Evolutionary conservation across 2,797 vertebrate species (phyloP), one percentile per base, ranked within the genome.

Genomic region (Neopelma chrysocephalum): DNA sequence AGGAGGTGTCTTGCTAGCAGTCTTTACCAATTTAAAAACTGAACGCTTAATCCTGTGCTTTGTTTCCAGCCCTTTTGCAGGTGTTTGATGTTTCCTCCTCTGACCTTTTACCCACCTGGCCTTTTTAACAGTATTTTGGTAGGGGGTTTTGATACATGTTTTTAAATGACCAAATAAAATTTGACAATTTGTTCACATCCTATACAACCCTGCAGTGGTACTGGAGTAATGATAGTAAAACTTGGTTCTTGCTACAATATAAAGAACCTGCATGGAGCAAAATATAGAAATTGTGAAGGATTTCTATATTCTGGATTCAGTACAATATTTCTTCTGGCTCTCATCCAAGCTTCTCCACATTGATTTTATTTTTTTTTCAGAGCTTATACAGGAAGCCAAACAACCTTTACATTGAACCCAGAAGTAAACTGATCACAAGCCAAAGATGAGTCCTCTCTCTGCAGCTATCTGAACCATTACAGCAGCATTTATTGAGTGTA

Each of bases 341-440:
- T 75, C 72, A 83, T 51, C 87, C 90, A 92, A 92, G 68, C 29
- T 78, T 69, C 60, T 77, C 54, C 66, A 83, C 53, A 96, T 76
- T 47, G 87, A 94, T 96, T 87, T 94, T 64, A 66, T 87, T 68
- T 89, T 43, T 91, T 77, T 50, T 38, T 34, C 75, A 54, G 56
- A 56, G 82, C 27, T 94, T 82, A 47, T 26, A 82, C 58, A 91
- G 53, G 83, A 95, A 94, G 83, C 81, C 88, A 94, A 95, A 92
- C 77, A 94, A 91, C 72, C 85, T 90, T 91, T 95, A 64, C 77
- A 71, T 56, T 94, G 85, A 95, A 92, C 90, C 31, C 64, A 92
- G 42, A 92, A 90, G 68, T 93, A 95, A 94, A 91, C 82, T 88
- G 84, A 93, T 94, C 89, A 66, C 73, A 94, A 94, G 96, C 77